Percentiles rank a stretch among this genome's conserved stretches.
phyloP scores from a whole-genome alignment of 30 jellyfish, hydroid and myxozoan species.

The Nemopilema nomurai region DNA sequence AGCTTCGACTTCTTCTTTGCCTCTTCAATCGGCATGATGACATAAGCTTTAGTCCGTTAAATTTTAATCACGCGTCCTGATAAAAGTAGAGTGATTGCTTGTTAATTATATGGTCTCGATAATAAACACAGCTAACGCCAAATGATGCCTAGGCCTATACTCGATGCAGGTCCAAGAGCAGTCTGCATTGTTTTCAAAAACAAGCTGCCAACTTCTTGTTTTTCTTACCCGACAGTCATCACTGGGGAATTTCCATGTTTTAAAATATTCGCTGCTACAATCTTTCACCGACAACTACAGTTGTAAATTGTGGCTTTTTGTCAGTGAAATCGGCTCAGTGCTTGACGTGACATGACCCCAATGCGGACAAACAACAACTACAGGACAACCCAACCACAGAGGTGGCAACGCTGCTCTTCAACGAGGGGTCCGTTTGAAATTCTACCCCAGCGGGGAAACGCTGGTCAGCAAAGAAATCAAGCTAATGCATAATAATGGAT shows the following conservation, averaged over 20 bases:
- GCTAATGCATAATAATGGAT: no score
- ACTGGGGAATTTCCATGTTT: neutral
- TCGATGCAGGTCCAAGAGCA: neutral
- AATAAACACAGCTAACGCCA: neutral
- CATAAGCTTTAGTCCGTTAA: neutral
- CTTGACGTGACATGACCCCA: neutral
- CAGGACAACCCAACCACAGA: no score
- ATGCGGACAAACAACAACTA: neutral
- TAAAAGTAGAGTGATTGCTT: neutral
- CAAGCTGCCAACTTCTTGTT: neutral
- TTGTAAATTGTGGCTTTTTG: neutral
- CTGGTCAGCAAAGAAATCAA: no score
- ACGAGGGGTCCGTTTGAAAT: no score
- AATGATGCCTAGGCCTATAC: neutral
- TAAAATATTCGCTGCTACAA: neutral
- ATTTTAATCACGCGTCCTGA: neutral
- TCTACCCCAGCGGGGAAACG: no score
- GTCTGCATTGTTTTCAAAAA: neutral
- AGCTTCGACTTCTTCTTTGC: conserved; percentile 48
- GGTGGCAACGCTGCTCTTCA: no score
- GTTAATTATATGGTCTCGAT: neutral
- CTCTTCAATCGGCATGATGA: conserved; percentile 43
- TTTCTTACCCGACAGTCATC: neutral
- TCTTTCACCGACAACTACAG: neutral
- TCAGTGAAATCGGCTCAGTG: neutral